These are phyloP conservation scores for Eptatretus burgeri DNA, from an alignment of 2,113 vertebrate genomes.

Conservation along the genomic window DNA sequence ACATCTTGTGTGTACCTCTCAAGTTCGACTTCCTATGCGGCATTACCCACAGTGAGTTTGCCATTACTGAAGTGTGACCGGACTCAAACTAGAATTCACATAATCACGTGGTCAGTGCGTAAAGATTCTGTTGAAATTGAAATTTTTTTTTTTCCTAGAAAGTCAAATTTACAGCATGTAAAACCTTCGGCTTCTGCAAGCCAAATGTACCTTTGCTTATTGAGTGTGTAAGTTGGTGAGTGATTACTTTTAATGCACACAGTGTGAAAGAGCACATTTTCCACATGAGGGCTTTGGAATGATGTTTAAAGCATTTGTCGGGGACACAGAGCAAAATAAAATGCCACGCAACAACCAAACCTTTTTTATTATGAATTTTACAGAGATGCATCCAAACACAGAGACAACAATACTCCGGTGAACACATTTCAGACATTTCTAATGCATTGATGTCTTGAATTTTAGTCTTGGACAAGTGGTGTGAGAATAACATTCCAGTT, in stretches of 20 bases:
- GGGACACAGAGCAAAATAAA: not conserved
- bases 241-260: not conserved
- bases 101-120: no score
- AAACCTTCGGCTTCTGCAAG: no score
- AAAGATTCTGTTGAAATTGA: no score
- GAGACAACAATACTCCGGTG: not conserved
- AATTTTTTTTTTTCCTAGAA: no score
- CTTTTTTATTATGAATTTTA: not conserved
- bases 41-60: constrained; percentile 20
- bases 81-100: no score
- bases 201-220: no score
- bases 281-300: not conserved
- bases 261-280: no score
- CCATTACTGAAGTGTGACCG: no score
- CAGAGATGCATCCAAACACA: not conserved
- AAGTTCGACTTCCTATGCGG: constrained; percentile 36
- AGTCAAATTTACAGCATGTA: no score
- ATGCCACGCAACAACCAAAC: no score
- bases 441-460: not conserved
- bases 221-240: no score
- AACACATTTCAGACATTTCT: not conserved
- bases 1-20: constrained; percentile 58
- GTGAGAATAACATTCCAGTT: constrained; percentile 26
- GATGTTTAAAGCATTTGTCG: not conserved
- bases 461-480: constrained; percentile 36